Base-by-base conservation (phyloP, 2,888 invertebrate genomes). In the Neoscelio sp. region DNA sequence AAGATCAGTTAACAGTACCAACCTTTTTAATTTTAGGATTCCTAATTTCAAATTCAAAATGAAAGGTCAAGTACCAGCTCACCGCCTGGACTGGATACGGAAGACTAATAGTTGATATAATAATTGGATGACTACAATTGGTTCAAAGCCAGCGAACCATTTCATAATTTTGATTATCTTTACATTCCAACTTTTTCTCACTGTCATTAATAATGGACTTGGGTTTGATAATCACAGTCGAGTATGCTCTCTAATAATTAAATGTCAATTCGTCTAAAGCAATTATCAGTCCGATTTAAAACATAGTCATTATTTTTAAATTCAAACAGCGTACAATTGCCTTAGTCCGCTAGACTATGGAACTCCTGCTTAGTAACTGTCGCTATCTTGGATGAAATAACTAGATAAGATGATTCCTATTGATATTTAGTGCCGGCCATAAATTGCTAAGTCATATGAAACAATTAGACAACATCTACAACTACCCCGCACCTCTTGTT, bases 371-470 rank as follows among this genome's bases (percentile, higher is more conserved):
- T 74, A 65, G 74, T 48, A 58, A 54, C 74, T 58, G 68, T 48
- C 64, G 33, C 42, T 58, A 38, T 40, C 54, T 13, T 10, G 23
- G 18, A 42, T 71, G 28, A 62, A 48, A 23, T 15, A 33, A 48
- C 48, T n/a, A 58, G 65, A 44, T 44, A 44, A 20, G 44, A 65
- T 58, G 42, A 58, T 50, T 28, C 18, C 58, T 56, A 50, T 48
- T 38, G 64, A 74, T 65, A 58, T 38, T 18, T 10, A 23, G 33
- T 13, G 17, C 33, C 42, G 23, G 7, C 15, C 46, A n/a, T 33
- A 74, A 65, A 50, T 33, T n/a, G 74, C 26, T 26, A 6, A 65
- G 74, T 74, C 74, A 74, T 67, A 67, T 40, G 64, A 58, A 74
- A 74, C 74, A 74, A 74, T 65, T 58, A 67, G 65, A 74, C 74